These are phyloP conservation scores for Hirtodrosophila cameraria DNA, from an alignment of 2,888 invertebrate genomes.

Conservation along the genomic window DNA sequence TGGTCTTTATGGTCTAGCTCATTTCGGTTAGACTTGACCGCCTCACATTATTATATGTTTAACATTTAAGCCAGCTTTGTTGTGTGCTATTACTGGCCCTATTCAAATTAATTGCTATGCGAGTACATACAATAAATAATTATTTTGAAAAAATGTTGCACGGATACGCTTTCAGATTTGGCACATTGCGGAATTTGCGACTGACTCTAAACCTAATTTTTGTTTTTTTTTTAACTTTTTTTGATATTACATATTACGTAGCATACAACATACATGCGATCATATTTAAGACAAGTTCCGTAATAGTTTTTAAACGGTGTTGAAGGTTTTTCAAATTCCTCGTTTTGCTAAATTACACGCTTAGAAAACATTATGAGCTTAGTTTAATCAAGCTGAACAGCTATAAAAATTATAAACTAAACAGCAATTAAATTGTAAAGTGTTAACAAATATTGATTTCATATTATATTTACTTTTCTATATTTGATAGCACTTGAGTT, in stretches of 20 bases:
- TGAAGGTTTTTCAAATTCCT: neutral
- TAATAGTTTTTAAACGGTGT: no score
- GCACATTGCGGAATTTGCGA: neutral
- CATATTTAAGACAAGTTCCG: no score
- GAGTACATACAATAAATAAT: slow-evolving; percentile 8
- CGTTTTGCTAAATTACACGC: neutral
- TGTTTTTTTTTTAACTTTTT: slow-evolving; percentile 1
- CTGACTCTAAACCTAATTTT: no score
- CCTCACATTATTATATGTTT: slow-evolving; percentile 7
- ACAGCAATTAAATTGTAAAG: no score
- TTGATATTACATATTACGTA: neutral
- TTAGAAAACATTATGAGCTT: neutral
- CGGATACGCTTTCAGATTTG: slow-evolving; percentile 11
- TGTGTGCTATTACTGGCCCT: no score
- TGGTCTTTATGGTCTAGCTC: slow-evolving; percentile 7
- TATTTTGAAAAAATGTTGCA: slow-evolving; percentile 5
- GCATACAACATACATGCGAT: no score
- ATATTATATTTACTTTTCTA: slow-evolving; percentile 12
- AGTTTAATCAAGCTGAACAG: neutral
- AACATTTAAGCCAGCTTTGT: neutral
- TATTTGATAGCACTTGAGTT: no score
- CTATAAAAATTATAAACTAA: no score
- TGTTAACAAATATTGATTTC: no score
- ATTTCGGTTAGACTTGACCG: slow-evolving; percentile 14
- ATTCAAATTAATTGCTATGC: slow-evolving; percentile 5